Conservation (phyloP, 2,113 vertebrate species). For the Lepus timidus region DNA sequence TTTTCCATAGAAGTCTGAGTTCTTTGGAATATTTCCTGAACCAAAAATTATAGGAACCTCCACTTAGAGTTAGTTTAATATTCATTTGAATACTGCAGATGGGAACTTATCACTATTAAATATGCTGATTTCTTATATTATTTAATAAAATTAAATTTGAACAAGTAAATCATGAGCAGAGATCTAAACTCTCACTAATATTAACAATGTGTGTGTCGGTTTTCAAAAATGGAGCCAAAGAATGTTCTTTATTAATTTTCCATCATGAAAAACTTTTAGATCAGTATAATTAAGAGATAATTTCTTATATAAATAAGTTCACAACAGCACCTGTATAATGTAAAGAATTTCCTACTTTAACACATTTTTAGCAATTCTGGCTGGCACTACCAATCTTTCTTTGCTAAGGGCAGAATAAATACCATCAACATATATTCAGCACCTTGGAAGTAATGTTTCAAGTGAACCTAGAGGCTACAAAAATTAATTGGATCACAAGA, state of each 20-base stretch:
- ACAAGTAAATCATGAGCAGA: constrained; percentile 21
- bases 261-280: constrained; percentile 37
- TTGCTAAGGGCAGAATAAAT: constrained; percentile 64
- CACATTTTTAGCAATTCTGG: constrained; percentile 54
- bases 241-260: constrained; percentile 24
- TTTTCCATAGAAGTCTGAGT: background rate
- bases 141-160: background rate
- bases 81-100: constrained; percentile 45
- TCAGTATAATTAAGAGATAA: background rate
- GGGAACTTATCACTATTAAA: background rate
- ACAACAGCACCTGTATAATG: constrained; percentile 8
- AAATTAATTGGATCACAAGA: constrained; percentile 76
- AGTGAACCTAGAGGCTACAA: constrained; percentile 77
- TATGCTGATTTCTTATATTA: constrained; percentile 25
- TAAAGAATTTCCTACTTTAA: constrained; percentile 44
- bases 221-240: background rate
- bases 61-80: constrained; percentile 53
- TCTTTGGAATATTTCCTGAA: background rate
- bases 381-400: constrained; percentile 61
- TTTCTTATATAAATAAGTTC: constrained; percentile 40
- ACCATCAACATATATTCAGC: constrained; percentile 56
- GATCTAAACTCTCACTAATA: background rate
- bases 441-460: constrained; percentile 77
- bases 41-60: background rate
- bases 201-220: background rate